Conservation (phyloP, 2,888 invertebrate species). For the Amblyjoppa fuscipennis region DNA sequence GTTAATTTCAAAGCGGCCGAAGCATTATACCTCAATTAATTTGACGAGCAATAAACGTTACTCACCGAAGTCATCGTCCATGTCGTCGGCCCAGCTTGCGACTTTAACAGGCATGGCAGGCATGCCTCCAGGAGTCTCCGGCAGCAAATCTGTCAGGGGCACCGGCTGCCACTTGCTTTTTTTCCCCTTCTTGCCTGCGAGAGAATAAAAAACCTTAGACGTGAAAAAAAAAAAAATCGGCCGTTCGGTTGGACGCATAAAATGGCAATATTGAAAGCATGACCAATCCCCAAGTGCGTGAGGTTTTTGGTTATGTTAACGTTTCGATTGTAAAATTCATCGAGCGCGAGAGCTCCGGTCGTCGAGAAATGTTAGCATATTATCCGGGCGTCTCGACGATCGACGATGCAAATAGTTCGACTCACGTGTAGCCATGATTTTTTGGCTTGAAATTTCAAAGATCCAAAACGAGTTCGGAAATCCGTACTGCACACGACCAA, state of each 20-base stretch:
- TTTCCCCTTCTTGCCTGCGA: slow-evolving; percentile 92
- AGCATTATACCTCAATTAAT: background rate
- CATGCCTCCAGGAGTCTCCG: slow-evolving; percentile 88
- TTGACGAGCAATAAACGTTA: slow-evolving; percentile 66
- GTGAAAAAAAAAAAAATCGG: slow-evolving; percentile 8
- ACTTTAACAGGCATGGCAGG: slow-evolving; percentile 86
- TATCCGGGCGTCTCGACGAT: background rate
- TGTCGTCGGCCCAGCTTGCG: slow-evolving; percentile 92
- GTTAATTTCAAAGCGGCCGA: background rate
- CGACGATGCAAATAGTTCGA: slow-evolving; percentile 35
- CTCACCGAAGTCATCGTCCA: slow-evolving; percentile 92
- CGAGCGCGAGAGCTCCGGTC: background rate
- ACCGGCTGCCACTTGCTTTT: slow-evolving; percentile 92
- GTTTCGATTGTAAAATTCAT: slow-evolving; percentile 53
- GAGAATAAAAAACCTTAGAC: slow-evolving; percentile 63
- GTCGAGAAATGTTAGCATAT: background rate
- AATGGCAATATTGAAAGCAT: slow-evolving; percentile 78
- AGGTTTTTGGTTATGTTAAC: slow-evolving; percentile 81
- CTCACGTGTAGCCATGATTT: slow-evolving; percentile 82
- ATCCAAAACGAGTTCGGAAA: slow-evolving; percentile 74
- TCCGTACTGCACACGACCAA: slow-evolving; percentile 73
- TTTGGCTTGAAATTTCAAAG: slow-evolving; percentile 72
- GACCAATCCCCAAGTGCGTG: slow-evolving; percentile 71
- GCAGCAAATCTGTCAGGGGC: slow-evolving; percentile 93
- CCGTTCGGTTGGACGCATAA: slow-evolving; percentile 22